Base-by-base conservation (phyloP, 2,888 invertebrate genomes). In the Abscondita cerata region DNA sequence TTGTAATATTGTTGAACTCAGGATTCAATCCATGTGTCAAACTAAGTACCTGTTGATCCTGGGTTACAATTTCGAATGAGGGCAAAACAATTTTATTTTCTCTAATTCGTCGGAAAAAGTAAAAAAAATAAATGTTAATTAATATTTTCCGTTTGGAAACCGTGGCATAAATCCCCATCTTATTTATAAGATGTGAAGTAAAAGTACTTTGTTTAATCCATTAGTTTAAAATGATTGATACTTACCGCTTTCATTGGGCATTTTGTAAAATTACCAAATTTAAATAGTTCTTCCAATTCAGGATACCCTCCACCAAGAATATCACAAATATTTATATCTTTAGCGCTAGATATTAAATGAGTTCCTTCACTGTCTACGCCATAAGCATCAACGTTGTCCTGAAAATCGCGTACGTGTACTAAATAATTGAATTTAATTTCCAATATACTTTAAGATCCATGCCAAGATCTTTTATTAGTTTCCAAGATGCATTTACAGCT, bases 211-310 rank as follows among this genome's bases (percentile, higher is more conserved):
- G n/a, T n/a, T n/a, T n/a, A n/a, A 41, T 16, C 13, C n/a, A 12
- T 41, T 41, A 16, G 13, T 13, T 41, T 16, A 41, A 11, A 44
- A 44, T 12, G 11, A 6, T 2, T 36, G 11, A 41, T 48, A 50
- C 47, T 44, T 54, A 62, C 62, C 33, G 48, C 48, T 44, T 58
- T 41, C 58, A 62, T 62, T 8, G 62, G 62, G 13, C 62, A 62
- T 38, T 62, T 59, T 11, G 54, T 53, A 18, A 62, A 58, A 18
- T 62, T 62, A 15, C 62, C 62, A 59, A 62, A 31, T 46, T 62
- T 62, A 34, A 62, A 58, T n/a, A 62, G 15, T 16, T 58, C 54
- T 38, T 62, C 62, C 3, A 62, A 36, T 47, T 62, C 62, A 12
- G 62, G 50, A 16, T 25, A 62, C 12, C 54, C 62, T 18, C 62